Conservation (phyloP, 1,140 invertebrate genomes). For the Dendroctonus ponderosae region DNA sequence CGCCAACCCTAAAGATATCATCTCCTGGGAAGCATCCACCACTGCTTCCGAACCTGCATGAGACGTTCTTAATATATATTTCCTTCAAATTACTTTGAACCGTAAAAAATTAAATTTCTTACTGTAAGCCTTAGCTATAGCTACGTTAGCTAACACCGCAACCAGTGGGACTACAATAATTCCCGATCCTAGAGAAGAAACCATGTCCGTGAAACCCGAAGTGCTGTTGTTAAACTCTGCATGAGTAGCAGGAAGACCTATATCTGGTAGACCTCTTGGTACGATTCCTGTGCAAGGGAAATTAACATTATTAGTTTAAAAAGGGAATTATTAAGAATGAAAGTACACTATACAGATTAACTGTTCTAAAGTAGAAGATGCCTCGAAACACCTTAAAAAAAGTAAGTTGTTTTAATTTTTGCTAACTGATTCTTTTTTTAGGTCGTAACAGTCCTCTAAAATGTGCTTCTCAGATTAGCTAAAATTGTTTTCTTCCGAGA, state of each 20-base stretch:
- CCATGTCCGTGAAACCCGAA: conserved; percentile 63
- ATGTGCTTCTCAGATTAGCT: too few relatives aligned
- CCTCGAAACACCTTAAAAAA: too few relatives aligned
- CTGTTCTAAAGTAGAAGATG: too few relatives aligned
- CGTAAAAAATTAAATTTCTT: conserved; percentile 40
- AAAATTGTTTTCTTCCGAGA: too few relatives aligned
- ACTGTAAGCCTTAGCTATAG: conserved; percentile 86
- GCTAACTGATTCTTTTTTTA: too few relatives aligned
- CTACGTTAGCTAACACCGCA: conserved; percentile 80
- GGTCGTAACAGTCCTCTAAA: too few relatives aligned
- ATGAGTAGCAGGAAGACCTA: conserved; percentile 54
- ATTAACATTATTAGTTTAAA: too few relatives aligned
- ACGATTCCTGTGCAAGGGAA: conserved; percentile 18
- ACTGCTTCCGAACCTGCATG: conserved; percentile 56
- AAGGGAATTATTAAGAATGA: too few relatives aligned
- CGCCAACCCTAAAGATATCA: conserved; percentile 69
- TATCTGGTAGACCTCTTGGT: conserved; percentile 33
- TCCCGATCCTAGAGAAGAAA: conserved; percentile 64
- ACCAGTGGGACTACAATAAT: conserved; percentile 75
- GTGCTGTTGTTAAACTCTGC: conserved; percentile 60
- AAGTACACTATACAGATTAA: too few relatives aligned
- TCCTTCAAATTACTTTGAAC: conserved; percentile 12
- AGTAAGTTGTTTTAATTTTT: too few relatives aligned
- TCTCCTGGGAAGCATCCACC: conserved; percentile 71
- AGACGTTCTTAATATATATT: conserved; percentile 46